Conservation (phyloP, 2,113 vertebrate species). For the Cisticola juncidis region DNA sequence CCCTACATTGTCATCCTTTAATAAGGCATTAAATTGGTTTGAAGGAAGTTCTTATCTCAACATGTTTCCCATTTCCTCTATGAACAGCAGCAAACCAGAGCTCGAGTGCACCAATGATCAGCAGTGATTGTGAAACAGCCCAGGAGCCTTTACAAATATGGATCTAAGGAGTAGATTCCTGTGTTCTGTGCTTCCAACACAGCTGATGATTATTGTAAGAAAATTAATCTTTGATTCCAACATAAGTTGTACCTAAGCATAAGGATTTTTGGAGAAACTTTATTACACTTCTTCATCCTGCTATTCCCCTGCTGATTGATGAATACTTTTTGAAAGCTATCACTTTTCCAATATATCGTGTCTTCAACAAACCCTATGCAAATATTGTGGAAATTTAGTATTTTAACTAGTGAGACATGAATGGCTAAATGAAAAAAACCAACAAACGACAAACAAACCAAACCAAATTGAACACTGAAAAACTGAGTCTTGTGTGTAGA, state of each 20-base stretch:
- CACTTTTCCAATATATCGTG: background rate
- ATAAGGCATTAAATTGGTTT: background rate
- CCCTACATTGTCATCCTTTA: background rate
- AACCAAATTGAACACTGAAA: background rate
- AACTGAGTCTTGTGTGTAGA: background rate
- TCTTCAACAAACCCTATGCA: background rate
- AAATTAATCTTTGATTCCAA: background rate
- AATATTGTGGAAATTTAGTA: background rate
- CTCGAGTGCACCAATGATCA: background rate
- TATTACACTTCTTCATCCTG: background rate
- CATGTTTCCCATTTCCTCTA: background rate
- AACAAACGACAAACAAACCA: background rate
- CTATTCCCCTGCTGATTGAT: background rate
- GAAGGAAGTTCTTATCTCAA: background rate
- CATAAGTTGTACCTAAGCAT: background rate
- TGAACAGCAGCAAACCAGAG: background rate
- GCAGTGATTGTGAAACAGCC: background rate
- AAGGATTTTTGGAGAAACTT: background rate
- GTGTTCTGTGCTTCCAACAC: background rate
- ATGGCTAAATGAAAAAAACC: background rate
- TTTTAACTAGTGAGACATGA: background rate
- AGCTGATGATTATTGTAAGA: background rate
- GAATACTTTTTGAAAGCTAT: background rate
- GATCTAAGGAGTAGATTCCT: background rate
- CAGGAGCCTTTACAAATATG: background rate